Evolutionary conservation across 2,113 vertebrate genomes (phyloP).

Genomic region (Nyctereutes procyonoides): DNA sequence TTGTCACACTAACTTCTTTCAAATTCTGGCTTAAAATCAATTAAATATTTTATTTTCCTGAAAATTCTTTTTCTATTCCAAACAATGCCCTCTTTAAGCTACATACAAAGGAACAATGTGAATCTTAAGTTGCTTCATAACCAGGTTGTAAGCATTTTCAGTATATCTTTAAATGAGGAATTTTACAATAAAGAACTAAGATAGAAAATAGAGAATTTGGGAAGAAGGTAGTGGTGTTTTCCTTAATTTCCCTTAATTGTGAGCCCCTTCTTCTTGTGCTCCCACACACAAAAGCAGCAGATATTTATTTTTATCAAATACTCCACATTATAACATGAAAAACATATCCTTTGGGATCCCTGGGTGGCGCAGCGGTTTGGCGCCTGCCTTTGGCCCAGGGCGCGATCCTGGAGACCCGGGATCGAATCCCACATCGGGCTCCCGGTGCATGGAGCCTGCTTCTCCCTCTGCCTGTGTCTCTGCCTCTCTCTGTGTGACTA

Average conservation of each 20-base stretch:
- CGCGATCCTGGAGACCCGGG: too few species aligned
- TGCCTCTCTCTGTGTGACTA: too few species aligned
- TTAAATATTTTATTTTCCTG: slow-evolving; percentile 71
- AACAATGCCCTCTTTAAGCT: slow-evolving; percentile 52
- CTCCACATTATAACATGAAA: slow-evolving; percentile 36
- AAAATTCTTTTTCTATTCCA: slow-evolving; percentile 59
- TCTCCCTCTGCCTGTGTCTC: too few species aligned
- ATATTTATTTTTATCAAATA: slow-evolving; percentile 57
- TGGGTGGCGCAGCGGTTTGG: too few species aligned
- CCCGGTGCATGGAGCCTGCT: too few species aligned
- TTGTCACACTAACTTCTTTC: slow-evolving; percentile 58
- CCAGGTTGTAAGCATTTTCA: slow-evolving; percentile 56
- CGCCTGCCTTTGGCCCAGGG: too few species aligned
- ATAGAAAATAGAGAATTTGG: not conserved
- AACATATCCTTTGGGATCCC: not conserved
- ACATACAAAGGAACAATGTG: slow-evolving; percentile 54
- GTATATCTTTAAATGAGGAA: slow-evolving; percentile 28
- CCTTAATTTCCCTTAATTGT: not conserved
- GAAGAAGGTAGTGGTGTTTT: not conserved
- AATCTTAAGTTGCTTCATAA: slow-evolving; percentile 46
- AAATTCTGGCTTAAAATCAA: slow-evolving; percentile 66
- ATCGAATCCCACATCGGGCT: too few species aligned
- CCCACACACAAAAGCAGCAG: not conserved
- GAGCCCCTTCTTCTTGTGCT: not conserved
- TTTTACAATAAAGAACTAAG: slow-evolving; percentile 53